Percentiles rank a stretch among this genome's conserved stretches.
Evolutionary conservation across 2,797 vertebrate genomes (phyloP).

Genomic region (Aythya fuligula): DNA sequence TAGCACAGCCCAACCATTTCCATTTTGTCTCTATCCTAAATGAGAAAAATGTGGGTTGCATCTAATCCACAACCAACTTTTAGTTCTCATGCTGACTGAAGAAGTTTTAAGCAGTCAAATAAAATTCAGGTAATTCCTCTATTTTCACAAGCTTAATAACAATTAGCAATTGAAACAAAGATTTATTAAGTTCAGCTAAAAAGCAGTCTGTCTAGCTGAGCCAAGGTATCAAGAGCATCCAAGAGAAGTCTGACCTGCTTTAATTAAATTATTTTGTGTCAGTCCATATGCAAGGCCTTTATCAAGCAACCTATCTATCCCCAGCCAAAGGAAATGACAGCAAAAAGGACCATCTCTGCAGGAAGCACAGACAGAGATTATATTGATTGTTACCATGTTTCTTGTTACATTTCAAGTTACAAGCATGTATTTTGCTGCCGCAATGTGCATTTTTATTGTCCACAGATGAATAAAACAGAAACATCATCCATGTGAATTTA

Average conservation of each 20-base stretch:
- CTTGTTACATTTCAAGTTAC: not conserved
- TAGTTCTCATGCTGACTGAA: not conserved
- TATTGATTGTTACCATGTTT: not conserved
- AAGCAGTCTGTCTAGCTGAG: not conserved
- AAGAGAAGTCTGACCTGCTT: not conserved
- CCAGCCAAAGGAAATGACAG: not conserved
- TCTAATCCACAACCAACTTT: not conserved
- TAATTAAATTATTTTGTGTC: not conserved
- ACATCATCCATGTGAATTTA: not conserved
- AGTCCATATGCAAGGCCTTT: not conserved
- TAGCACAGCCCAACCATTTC: not conserved
- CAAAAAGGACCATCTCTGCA: not conserved
- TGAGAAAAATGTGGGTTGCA: accelerated
- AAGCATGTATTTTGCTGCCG: not conserved
- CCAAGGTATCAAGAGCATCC: not conserved
- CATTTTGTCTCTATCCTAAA: not conserved
- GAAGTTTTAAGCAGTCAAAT: not conserved
- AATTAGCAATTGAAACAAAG: not conserved
- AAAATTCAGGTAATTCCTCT: not conserved
- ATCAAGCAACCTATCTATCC: not conserved
- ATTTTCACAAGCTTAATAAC: not conserved
- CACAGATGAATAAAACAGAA: not conserved
- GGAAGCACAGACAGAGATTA: accelerated
- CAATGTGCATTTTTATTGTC: not conserved
- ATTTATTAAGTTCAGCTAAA: not conserved